These are phyloP conservation scores for Stictonetta naevosa DNA, from an alignment of 2,113 vertebrate species.

Conservation along the genomic window DNA sequence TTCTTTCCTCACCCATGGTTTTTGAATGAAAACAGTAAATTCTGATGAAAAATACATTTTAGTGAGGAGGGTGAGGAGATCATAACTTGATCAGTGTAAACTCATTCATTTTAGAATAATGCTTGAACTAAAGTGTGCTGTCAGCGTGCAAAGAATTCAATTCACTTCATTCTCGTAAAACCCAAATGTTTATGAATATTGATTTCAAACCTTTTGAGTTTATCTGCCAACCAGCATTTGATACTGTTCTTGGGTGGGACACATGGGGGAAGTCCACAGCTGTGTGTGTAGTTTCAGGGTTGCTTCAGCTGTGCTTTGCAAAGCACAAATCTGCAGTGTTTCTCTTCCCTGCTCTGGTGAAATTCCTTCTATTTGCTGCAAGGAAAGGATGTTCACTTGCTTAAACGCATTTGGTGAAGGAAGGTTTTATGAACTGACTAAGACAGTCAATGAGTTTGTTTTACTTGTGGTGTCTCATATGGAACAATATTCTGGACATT, in stretches of 20 bases:
- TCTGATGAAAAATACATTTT: not conserved
- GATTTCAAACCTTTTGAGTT: not conserved
- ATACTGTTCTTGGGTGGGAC: not conserved
- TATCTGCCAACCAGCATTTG: not conserved
- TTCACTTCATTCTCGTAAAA: not conserved
- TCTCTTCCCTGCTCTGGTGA: fast-evolving
- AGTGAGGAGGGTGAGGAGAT: not conserved
- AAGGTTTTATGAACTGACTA: constrained; percentile 1
- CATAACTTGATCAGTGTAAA: fast-evolving
- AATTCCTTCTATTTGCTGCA: not conserved
- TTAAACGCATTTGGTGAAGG: not conserved
- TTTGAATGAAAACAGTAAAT: not conserved
- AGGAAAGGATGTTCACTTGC: not conserved
- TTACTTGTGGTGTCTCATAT: not conserved
- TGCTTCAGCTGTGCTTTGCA: fast-evolving
- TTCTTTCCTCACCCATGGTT: not conserved
- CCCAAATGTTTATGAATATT: not conserved
- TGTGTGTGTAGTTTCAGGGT: fast-evolving
- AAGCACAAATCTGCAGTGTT: not conserved
- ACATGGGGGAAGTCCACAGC: not conserved
- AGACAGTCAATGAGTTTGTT: constrained; percentile 6
- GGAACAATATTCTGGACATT: constrained; percentile 24
- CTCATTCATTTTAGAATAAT: not conserved
- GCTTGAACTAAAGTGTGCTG: not conserved
- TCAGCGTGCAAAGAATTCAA: not conserved